These are phyloP conservation scores for Pogonomyrmex californicus DNA, from an alignment of 1,140 invertebrate species.

Conservation along the genomic window DNA sequence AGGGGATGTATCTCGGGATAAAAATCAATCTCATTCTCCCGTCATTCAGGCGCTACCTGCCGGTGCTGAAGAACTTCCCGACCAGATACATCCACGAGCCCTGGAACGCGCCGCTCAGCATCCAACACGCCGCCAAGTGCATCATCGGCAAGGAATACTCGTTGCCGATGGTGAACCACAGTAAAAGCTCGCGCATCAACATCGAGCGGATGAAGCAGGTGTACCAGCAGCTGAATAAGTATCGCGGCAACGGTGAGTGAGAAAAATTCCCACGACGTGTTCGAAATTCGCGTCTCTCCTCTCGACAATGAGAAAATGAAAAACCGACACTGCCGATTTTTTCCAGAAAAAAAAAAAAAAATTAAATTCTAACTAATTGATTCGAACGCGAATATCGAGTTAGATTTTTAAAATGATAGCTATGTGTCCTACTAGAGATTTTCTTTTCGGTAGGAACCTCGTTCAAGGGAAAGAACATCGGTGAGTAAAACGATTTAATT, in stretches of 20 bases:
- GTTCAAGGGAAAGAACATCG: conserved; percentile 73
- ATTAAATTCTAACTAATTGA: not conserved
- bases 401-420: not conserved
- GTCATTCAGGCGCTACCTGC: conserved; percentile 91
- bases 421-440: not conserved
- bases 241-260: conserved; percentile 82
- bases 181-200: conserved; percentile 91
- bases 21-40: not conserved
- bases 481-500: conserved; percentile 68
- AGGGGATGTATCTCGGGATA: not conserved
- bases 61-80: conserved; percentile 94
- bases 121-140: conserved; percentile 94
- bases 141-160: conserved; percentile 95
- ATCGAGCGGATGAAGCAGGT: conserved; percentile 96
- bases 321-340: not conserved
- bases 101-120: conserved; percentile 93
- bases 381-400: not conserved
- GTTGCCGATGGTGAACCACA: conserved; percentile 95
- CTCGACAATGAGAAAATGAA: not conserved
- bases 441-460: conserved; percentile 60
- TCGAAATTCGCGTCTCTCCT: not conserved
- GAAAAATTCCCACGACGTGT: conserved; percentile 32
- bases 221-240: conserved; percentile 93
- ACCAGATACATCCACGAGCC: conserved; percentile 96
- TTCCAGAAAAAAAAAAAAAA: not conserved